Percentiles rank a stretch among this genome's conserved stretches.
phyloP scores from a whole-genome alignment of 2,888 invertebrate species.

The Drosophila hamatofila region DNA sequence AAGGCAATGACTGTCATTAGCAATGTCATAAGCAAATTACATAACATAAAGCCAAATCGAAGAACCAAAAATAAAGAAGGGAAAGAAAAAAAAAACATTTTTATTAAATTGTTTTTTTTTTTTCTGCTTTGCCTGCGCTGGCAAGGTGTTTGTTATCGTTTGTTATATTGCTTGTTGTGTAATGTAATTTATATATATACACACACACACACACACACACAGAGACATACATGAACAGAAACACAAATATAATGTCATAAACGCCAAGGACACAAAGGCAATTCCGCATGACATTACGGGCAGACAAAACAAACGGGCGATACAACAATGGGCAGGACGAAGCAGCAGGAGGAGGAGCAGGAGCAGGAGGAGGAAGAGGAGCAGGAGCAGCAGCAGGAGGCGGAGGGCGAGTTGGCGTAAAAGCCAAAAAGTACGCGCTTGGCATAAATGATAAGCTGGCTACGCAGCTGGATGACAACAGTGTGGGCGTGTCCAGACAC shows the following conservation, averaged over 20 bases:
- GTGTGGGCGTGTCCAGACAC: conserved; percentile 52
- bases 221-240: conserved; percentile 31
- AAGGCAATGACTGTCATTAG: conserved; percentile 58
- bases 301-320: conserved; percentile 74
- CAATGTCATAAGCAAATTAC: conserved; percentile 61
- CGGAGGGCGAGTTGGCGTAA: conserved; percentile 34
- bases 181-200: conserved; percentile 73
- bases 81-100: conserved; percentile 40
- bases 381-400: not conserved
- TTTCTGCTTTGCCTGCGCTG: conserved; percentile 5
- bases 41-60: conserved; percentile 59
- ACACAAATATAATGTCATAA: conserved; percentile 77
- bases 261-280: conserved; percentile 77
- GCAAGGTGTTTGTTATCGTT: conserved; percentile 80
- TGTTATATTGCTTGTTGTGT: conserved; percentile 80
- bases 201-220: conserved; percentile 47
- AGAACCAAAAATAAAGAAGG: conserved; percentile 21
- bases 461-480: conserved; percentile 55
- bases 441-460: conserved; percentile 78
- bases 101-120: conserved; percentile 64
- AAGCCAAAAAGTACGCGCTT: conserved; percentile 77
- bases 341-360: not conserved
- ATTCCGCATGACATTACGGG: conserved; percentile 74
- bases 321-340: conserved; percentile 42
- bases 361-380: not conserved